These are phyloP conservation scores for Guaruba guarouba DNA, from an alignment of 2,113 vertebrate genomes.

Conservation along the genomic window DNA sequence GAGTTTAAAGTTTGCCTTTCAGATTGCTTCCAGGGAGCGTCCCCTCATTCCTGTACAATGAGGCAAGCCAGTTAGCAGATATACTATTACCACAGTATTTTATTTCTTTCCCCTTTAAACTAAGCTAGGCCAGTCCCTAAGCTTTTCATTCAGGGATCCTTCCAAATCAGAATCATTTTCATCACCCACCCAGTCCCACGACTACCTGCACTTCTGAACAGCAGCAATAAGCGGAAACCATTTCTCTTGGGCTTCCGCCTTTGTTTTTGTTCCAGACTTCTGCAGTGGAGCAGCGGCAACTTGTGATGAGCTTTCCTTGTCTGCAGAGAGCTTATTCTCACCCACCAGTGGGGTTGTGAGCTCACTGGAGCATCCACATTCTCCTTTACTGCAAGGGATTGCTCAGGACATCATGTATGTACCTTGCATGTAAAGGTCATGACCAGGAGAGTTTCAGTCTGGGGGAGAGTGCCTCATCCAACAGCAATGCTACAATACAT, in stretches of 20 bases:
- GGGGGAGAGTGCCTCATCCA: neutral
- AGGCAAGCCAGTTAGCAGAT: neutral
- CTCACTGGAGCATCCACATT: neutral
- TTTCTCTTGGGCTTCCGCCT: neutral
- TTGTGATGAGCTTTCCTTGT: neutral
- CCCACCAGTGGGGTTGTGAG: neutral
- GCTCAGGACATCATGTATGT: neutral
- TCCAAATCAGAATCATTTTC: neutral
- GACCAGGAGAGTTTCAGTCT: neutral
- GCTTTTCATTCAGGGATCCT: neutral
- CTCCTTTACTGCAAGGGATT: neutral
- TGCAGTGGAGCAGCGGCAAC: neutral
- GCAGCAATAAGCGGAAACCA: neutral
- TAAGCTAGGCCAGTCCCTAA: neutral
- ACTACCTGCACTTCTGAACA: neutral
- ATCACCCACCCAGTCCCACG: neutral
- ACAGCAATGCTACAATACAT: accelerated
- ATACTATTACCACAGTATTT: neutral
- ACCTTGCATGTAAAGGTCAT: neutral
- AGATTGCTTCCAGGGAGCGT: neutral
- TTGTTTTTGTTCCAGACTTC: neutral
- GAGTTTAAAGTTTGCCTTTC: neutral
- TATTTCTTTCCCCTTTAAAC: neutral
- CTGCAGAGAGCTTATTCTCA: neutral
- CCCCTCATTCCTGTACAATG: neutral